A percentile compares a stretch with the other conserved stretches of the same genome.
phyloP scores from a whole-genome alignment of 1,140 invertebrate species.

The Drosophila serrata region DNA sequence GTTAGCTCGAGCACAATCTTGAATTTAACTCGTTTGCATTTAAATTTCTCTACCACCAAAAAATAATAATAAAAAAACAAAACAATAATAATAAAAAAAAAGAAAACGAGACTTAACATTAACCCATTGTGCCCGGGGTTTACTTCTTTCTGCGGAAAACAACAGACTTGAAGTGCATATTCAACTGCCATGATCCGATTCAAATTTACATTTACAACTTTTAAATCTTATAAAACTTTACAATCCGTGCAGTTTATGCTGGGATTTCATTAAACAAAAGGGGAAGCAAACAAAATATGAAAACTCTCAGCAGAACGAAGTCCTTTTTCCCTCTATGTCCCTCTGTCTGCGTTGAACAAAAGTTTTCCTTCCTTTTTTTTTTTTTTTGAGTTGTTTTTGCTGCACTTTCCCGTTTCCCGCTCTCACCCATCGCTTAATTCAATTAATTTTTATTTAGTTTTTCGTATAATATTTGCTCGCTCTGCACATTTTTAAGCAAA shows the following conservation, averaged over 20 bases:
- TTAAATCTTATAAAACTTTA: slow-evolving; percentile 69
- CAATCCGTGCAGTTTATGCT: slow-evolving; percentile 62
- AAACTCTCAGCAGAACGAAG: slow-evolving; percentile 40
- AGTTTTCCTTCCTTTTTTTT: slow-evolving; percentile 43
- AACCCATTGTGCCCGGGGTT: slow-evolving; percentile 33
- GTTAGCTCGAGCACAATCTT: slow-evolving; percentile 16
- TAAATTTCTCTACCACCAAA: slow-evolving; percentile 27
- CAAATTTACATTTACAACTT: slow-evolving; percentile 65
- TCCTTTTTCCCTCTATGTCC: slow-evolving; percentile 25
- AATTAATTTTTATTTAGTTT: slow-evolving; percentile 83
- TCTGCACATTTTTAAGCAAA: slow-evolving; percentile 80
- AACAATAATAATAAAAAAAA: background rate
- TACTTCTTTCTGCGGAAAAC: slow-evolving; percentile 15
- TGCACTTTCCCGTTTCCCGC: slow-evolving; percentile 21
- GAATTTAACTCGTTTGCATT: slow-evolving; percentile 44
- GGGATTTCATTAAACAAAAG: slow-evolving; percentile 63
- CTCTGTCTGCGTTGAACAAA: slow-evolving; percentile 67
- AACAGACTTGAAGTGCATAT: slow-evolving; percentile 35
- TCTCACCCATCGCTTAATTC: slow-evolving; percentile 69
- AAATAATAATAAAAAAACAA: background rate
- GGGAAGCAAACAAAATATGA: slow-evolving; percentile 51
- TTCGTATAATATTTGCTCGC: slow-evolving; percentile 79
- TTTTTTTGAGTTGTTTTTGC: too few relatives aligned
- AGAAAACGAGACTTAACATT: slow-evolving; percentile 16
- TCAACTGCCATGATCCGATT: slow-evolving; percentile 46